A percentile compares a stretch with the other conserved stretches of the same genome.
These are phyloP conservation scores for Ceryle rudis DNA, from an alignment of 2,797 vertebrate genomes.

Conservation along the genomic window DNA sequence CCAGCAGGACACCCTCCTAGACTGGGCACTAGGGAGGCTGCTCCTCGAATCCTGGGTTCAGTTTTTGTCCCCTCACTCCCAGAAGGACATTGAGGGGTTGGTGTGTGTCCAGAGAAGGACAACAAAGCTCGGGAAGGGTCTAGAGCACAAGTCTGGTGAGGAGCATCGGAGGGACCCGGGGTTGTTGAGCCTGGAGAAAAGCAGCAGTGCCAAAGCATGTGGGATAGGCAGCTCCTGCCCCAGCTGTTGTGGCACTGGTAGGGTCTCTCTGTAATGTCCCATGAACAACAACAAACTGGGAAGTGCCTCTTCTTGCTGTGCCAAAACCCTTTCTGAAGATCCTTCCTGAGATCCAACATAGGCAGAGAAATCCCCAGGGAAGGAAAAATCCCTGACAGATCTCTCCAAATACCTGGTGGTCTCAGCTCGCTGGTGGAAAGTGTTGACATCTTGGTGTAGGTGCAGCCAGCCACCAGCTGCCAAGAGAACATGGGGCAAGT, in stretches of 20 bases:
- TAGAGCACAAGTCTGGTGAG: too few species aligned
- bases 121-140: too few species aligned
- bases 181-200: too few species aligned
- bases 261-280: neutral
- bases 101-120: too few species aligned
- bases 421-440: accelerated
- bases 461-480: neutral
- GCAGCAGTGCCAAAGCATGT: neutral
- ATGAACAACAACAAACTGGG: neutral
- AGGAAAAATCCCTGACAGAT: neutral
- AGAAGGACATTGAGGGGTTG: too few species aligned
- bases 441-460: accelerated
- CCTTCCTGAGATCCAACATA: neutral
- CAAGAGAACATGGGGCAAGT: neutral
- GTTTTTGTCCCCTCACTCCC: too few species aligned
- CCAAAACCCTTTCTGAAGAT: too few species aligned
- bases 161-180: too few species aligned
- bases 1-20: neutral
- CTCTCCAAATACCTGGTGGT: neutral
- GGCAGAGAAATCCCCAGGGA: neutral
- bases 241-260: neutral
- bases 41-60: too few species aligned
- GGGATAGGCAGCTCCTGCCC: neutral
- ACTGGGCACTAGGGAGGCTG: too few species aligned
- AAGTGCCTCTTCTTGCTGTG: accelerated